phyloP scores from a whole-genome alignment of 2,113 vertebrate genomes.

The Passerina amoena region DNA sequence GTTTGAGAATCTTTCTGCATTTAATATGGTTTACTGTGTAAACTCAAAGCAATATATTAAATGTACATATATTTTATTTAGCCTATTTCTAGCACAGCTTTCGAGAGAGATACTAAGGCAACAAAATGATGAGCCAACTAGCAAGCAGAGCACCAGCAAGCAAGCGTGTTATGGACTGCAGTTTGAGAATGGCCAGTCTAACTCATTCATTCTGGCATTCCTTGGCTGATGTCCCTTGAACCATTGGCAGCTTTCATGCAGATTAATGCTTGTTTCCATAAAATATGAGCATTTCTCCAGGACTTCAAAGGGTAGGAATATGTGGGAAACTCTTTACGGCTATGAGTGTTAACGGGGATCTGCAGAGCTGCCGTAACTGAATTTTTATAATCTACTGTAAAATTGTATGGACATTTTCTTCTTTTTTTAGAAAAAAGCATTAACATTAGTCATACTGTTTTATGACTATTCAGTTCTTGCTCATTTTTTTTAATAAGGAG shows the following conservation, averaged over 20 bases:
- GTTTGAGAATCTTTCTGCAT: not conserved
- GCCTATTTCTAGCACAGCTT: not conserved
- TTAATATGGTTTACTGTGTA: not conserved
- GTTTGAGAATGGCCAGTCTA: not conserved
- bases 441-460: conserved; percentile 17
- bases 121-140: not conserved
- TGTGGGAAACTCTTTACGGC: conserved; percentile 11
- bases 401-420: not conserved
- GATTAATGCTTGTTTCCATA: not conserved
- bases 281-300: conserved; percentile 14
- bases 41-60: not conserved
- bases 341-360: not conserved
- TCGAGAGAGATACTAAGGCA: not conserved
- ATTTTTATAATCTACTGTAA: conserved; percentile 18
- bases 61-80: not conserved
- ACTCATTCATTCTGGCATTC: not conserved
- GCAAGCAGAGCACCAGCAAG: not conserved
- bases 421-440: not conserved
- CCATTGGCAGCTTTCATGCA: not conserved
- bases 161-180: not conserved
- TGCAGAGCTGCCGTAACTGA: conserved; percentile 23
- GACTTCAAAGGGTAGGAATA: conserved; percentile 23
- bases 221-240: not conserved
- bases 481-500: conserved; percentile 13
- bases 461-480: not conserved